Evolutionary conservation across 2,113 vertebrate genomes (phyloP), one percentile per base, ranked within the genome.

Genomic region (Haemorhous mexicanus): DNA sequence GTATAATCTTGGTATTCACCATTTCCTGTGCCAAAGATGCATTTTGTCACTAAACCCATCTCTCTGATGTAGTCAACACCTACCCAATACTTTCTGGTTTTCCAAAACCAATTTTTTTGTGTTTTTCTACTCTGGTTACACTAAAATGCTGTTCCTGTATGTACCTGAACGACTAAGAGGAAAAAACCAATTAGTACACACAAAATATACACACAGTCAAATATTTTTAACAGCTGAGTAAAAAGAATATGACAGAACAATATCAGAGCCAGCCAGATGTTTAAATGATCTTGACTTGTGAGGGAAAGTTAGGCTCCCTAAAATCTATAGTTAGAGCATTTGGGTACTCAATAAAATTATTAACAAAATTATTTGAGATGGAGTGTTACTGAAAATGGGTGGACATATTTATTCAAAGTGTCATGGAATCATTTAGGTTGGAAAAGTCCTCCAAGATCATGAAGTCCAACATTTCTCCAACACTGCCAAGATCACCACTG

Each of bases 11-110:
- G 55, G 52, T 35, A 86, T 76, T 92, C 70, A 61, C 61, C 24
- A 68, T 79, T 82, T 95, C 44, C n/a, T 81, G 47, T 83, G 56
- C 19, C 68, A 63, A 91, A 44, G 39, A 39, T 62, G 61, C 61
- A 28, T 80, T 96, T 90, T 89, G 18, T 77, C 87, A 96, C 32
- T 85, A 89, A 94, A 94, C 19, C 53, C 17, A 78, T 86, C 33
- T 84, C 72, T 95, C 69, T 79, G 46, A 87, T 22, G 21, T 26
- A 79, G 21, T 55, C 89, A 23, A 86, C n/a, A 53, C 5, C n/a
- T 89, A 83, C 24, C 8, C 11, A 86, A 26, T 3, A 4, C 0
- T 56, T 50, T 73, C 33, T 87, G 52, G 10, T 37, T 46, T 90
- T 92, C 63, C 61, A 92, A 24, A 32, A 90, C 59, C 35, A 76